These are phyloP conservation scores for Eucera pruinosa DNA, from an alignment of 2,888 invertebrate genomes.

Conservation along the genomic window DNA sequence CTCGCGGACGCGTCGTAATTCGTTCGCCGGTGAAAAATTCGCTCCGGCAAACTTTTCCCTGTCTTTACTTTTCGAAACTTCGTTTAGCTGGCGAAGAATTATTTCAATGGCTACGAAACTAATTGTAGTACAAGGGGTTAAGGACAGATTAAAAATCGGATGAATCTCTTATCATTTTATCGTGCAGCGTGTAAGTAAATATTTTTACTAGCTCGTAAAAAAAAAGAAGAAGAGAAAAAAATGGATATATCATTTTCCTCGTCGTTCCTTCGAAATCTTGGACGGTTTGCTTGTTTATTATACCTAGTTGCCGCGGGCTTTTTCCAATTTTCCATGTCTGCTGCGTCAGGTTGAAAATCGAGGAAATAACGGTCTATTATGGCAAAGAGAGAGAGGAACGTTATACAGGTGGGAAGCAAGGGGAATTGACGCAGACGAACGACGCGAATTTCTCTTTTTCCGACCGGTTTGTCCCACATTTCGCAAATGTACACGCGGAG, in stretches of 20 bases:
- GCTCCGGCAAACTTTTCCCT: neutral
- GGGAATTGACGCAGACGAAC: conserved; percentile 6
- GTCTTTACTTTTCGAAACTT: neutral
- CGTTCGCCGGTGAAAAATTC: conserved; percentile 12
- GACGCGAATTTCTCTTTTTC: conserved; percentile 50
- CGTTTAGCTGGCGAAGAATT: neutral
- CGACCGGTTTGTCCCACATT: conserved; percentile 38
- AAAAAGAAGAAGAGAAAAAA: no score
- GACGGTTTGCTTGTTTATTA: no score
- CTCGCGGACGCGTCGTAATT: neutral
- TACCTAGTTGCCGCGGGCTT: neutral
- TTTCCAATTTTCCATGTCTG: neutral
- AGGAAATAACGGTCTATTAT: neutral
- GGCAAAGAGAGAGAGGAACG: no score
- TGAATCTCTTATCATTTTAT: no score
- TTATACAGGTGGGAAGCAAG: neutral
- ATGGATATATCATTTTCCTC: no score
- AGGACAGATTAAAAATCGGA: no score
- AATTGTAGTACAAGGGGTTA: no score
- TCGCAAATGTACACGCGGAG: conserved; percentile 7
- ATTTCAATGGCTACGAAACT: no score
- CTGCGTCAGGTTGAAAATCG: neutral
- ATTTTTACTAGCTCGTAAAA: no score
- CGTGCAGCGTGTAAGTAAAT: no score
- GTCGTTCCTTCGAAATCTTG: no score